Evolutionary conservation across 2,797 vertebrate genomes (phyloP).

Genomic region (Cyprinodon diabolis): DNA sequence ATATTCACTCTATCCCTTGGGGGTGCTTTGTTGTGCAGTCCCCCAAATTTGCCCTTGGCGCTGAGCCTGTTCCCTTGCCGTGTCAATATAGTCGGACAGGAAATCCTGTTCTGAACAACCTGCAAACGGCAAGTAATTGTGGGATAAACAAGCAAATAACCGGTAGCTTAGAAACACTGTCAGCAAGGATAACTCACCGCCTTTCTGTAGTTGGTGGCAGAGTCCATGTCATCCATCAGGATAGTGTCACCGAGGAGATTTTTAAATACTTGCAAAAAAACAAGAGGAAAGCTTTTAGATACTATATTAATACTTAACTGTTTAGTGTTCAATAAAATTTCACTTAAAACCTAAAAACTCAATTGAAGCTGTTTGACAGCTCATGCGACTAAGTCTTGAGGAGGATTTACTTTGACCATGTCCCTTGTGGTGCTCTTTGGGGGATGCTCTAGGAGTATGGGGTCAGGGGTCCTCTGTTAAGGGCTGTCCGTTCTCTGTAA

Average conservation of each 20-base stretch:
- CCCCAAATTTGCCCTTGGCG: slow-evolving; percentile 90
- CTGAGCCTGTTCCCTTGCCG: slow-evolving; percentile 88
- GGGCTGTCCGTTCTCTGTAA: too few relatives aligned
- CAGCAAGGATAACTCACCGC: slow-evolving; percentile 74
- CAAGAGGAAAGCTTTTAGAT: slow-evolving; percentile 15
- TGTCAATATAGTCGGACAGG: slow-evolving; percentile 91
- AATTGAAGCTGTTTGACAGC: too few relatives aligned
- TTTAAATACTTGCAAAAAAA: slow-evolving; percentile 84
- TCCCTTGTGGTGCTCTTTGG: too few relatives aligned
- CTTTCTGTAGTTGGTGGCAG: slow-evolving; percentile 89
- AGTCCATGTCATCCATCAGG: slow-evolving; percentile 90
- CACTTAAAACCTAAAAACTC: not conserved
- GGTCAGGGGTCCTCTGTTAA: too few relatives aligned
- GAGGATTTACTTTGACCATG: too few relatives aligned
- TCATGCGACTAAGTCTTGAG: too few relatives aligned
- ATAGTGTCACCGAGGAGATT: slow-evolving; percentile 90
- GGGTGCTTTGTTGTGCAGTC: slow-evolving; percentile 90
- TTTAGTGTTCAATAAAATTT: not conserved
- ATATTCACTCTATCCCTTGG: slow-evolving; percentile 77
- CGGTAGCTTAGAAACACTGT: not conserved
- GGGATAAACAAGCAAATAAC: not conserved
- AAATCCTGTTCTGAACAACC: slow-evolving; percentile 81
- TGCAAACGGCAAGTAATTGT: slow-evolving; percentile 57
- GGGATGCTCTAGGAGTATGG: too few relatives aligned
- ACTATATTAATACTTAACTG: not conserved